Percentiles rank a stretch among this genome's conserved stretches.
These are phyloP conservation scores for Microplitis mediator DNA, from an alignment of 1,140 invertebrate species.

Conservation along the genomic window DNA sequence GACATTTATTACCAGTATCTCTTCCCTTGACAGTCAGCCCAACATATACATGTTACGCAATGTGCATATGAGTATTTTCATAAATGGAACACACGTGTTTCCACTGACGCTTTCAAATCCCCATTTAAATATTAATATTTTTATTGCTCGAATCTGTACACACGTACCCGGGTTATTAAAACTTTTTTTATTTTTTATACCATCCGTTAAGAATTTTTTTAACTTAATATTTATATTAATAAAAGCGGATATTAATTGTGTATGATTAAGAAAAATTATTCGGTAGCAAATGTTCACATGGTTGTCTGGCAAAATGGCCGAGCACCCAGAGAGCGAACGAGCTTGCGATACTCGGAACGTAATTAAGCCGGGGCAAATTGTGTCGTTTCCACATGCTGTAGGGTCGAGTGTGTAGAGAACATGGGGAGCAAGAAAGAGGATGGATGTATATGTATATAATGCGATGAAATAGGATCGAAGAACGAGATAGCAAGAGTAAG, in stretches of 20 bases:
- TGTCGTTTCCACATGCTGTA: constrained; percentile 15
- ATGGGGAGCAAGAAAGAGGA: background rate
- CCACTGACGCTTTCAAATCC: background rate
- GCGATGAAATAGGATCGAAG: no score
- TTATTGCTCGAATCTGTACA: no score
- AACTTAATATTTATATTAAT: background rate
- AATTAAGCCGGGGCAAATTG: constrained; percentile 19
- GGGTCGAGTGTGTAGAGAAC: background rate
- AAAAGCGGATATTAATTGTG: background rate
- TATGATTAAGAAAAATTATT: background rate
- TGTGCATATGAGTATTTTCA: background rate
- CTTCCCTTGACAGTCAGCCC: background rate
- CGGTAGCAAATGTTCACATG: constrained; percentile 1
- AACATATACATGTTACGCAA: constrained; percentile 1
- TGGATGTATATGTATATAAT: background rate
- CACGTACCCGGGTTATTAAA: no score
- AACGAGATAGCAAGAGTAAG: background rate
- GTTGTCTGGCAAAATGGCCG: constrained; percentile 8
- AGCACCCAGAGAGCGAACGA: background rate
- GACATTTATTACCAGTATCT: constrained; percentile 2
- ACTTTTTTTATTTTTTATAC: background rate
- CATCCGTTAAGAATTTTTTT: background rate
- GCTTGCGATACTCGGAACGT: constrained; percentile 12
- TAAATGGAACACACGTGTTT: background rate
- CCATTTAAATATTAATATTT: no score